A percentile compares a stretch with the other conserved stretches of the same genome.
These are phyloP conservation scores for Chaitophorus viminalis DNA, from an alignment of 2,888 invertebrate genomes.

Conservation along the genomic window DNA sequence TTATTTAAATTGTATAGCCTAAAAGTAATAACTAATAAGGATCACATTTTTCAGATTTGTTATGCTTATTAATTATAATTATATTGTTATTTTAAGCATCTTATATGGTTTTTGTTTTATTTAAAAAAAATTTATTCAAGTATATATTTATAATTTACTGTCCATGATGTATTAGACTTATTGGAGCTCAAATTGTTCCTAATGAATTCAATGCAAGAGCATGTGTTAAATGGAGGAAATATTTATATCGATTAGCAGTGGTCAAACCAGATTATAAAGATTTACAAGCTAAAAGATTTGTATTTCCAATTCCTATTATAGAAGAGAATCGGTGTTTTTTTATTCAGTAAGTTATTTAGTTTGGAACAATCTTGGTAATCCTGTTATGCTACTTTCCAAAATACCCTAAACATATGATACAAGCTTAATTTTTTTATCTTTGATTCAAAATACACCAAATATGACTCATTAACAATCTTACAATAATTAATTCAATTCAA, in stretches of 20 bases:
- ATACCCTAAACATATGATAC: too few relatives aligned
- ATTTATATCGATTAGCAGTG: conserved; percentile 79
- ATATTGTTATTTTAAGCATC: too few relatives aligned
- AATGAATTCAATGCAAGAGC: conserved; percentile 76
- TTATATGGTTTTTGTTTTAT: too few relatives aligned
- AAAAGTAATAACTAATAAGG: too few relatives aligned
- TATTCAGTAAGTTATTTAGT: conserved; percentile 70
- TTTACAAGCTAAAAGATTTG: conserved; percentile 63
- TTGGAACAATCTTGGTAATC: too few relatives aligned
- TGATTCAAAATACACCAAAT: too few relatives aligned
- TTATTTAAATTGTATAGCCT: too few relatives aligned
- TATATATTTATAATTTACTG: not conserved
- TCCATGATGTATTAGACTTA: conserved; percentile 63
- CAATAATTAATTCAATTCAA: too few relatives aligned
- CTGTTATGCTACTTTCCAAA: not conserved
- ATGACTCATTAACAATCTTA: too few relatives aligned
- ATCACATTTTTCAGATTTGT: too few relatives aligned
- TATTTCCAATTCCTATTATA: conserved; percentile 74
- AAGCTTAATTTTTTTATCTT: too few relatives aligned
- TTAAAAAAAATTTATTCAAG: not conserved
- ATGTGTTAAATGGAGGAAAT: conserved; percentile 76
- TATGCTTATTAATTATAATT: too few relatives aligned
- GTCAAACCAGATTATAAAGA: conserved; percentile 68
- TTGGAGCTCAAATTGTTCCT: conserved; percentile 71
- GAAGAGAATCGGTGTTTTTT: conserved; percentile 75